Conservation (phyloP, 2,888 invertebrate species). For the Noctua janthe region DNA sequence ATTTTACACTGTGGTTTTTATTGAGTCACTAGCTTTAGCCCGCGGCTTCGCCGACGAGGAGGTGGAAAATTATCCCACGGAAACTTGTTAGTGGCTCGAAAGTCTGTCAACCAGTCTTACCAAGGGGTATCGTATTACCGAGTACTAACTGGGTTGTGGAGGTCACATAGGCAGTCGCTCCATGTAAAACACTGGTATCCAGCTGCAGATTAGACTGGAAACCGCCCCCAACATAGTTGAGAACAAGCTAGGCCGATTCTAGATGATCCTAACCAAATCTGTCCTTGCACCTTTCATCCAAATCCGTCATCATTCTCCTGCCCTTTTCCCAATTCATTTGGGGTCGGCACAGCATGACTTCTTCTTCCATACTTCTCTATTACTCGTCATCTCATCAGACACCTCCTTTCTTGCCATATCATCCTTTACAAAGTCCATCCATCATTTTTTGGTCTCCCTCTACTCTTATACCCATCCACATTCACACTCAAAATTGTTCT, state of each 20-base stretch:
- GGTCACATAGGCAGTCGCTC: neutral
- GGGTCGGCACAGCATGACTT: no score
- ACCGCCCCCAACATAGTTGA: neutral
- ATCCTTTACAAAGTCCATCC: no score
- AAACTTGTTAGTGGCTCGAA: neutral
- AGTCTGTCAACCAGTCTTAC: neutral
- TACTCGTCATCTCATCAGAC: no score
- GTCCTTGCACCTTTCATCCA: neutral
- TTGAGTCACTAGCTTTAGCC: constrained; percentile 27
- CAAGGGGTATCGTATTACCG: neutral
- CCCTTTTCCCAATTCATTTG: no score
- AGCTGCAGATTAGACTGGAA: neutral
- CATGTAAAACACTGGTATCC: neutral
- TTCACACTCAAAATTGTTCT: no score
- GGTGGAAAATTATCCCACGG: neutral
- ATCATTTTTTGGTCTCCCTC: no score
- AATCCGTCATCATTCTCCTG: no score
- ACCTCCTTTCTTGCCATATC: no score
- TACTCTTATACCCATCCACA: no score
- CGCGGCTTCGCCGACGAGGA: neutral
- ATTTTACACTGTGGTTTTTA: constrained; percentile 58
- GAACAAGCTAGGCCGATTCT: neutral
- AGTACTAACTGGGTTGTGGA: neutral
- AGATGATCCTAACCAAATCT: neutral
- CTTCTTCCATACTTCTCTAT: no score